Evolutionary conservation across 2,113 vertebrate species (phyloP), one percentile per base, ranked within the genome.

Genomic region (Amazona vittata): DNA sequence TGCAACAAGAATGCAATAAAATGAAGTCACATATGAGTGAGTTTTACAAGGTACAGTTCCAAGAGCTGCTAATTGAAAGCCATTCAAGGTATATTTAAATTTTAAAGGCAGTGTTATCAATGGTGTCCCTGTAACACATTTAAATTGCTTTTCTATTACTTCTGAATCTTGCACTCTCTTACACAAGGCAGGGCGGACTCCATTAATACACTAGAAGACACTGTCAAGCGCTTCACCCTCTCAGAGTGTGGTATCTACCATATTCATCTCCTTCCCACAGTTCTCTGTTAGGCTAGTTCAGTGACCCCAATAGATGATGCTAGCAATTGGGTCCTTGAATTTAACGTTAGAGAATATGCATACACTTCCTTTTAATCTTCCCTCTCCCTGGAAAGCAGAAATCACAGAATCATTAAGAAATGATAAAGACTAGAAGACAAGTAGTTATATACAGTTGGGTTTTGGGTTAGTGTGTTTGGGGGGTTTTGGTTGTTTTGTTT

Each of bases 21-120:
- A 71, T 79, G 21, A 86, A 87, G 41, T 79, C 87, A 85, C 0
- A 0, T 33, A 50, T 64, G 86, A 85, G 69, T 68, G 74, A 87
- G n/a, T 68, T 96, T 91, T 76, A 93, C 59, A 79, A 85, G 78
- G 41, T n/a, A 28, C 6, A 0, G 67, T 47, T 93, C 60, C 44
- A 65, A 83, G 57, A 95, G 65, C 49, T 87, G 84, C 69, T 94
- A 93, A 93, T 85, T 96, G 80, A 69, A 83, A 85, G 25, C 44
- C 41, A 83, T 83, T 94, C 63, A 75, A 59, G 80, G 33, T 37
- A 57, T 68, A 82, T 94, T 94, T 87, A 69, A 76, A 57, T 85
- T 96, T 87, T 91, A 76, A 90, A 91, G 65, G 43, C 47, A 67
- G 22, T 25, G 53, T 80, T 97, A 95, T 85, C 81, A 90, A 10